phyloP scores from a whole-genome alignment of 1,140 invertebrate species.

The Anadara kagoshimensis region DNA sequence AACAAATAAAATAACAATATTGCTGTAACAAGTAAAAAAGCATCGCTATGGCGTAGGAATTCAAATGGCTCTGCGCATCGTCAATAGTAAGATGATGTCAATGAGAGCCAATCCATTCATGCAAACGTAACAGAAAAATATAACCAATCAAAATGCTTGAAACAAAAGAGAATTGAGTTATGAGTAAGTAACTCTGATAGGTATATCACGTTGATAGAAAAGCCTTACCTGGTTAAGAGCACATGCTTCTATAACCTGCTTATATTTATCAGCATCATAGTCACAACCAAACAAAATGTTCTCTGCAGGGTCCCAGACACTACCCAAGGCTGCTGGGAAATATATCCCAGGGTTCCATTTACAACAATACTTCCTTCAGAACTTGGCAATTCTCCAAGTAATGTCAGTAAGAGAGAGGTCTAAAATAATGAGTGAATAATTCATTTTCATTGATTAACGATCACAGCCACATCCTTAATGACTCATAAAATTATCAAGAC shows the following conservation, averaged over 20 bases:
- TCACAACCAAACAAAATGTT: conserved; percentile 88
- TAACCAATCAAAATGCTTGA: no score
- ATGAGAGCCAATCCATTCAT: no score
- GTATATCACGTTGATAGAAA: not conserved
- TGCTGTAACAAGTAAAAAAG: no score
- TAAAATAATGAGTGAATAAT: conserved; percentile 69
- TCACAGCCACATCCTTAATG: no score
- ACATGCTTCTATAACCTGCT: conserved; percentile 55
- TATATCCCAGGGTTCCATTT: conserved; percentile 86
- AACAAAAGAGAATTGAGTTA: no score
- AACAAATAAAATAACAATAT: no score
- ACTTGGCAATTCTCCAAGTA: conserved; percentile 86
- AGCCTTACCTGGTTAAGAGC: conserved; percentile 64
- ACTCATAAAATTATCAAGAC: no score
- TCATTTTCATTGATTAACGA: no score
- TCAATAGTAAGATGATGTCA: no score
- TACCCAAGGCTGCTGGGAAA: conserved; percentile 92
- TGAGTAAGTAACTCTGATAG: not conserved
- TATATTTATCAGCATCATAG: conserved; percentile 51
- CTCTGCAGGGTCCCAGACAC: conserved; percentile 80
- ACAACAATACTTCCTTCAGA: conserved; percentile 80
- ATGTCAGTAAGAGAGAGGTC: conserved; percentile 85
- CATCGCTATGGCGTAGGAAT: no score
- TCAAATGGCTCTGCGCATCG: no score
- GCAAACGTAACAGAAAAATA: no score